phyloP scores from a whole-genome alignment of 2,113 vertebrate genomes.

The Perognathus longimembris region DNA sequence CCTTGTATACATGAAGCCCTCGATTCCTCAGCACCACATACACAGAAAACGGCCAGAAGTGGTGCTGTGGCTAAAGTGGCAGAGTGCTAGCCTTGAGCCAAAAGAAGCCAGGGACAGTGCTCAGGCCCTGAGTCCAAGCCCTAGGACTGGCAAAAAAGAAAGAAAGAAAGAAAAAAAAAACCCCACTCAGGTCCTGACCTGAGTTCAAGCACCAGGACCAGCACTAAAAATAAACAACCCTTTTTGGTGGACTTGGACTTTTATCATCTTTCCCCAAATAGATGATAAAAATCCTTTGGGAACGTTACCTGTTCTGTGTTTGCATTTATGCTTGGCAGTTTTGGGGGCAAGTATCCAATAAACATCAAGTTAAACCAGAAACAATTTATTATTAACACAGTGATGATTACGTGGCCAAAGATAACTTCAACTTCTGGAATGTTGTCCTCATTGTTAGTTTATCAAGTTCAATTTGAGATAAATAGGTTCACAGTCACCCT shows the following conservation, averaged over 20 bases:
- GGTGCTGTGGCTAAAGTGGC: too few species aligned
- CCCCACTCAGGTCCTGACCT: too few species aligned
- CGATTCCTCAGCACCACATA: too few species aligned
- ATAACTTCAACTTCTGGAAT: constrained; percentile 48
- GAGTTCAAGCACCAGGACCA: too few species aligned
- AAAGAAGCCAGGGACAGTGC: too few species aligned
- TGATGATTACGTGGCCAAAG: not conserved
- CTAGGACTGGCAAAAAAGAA: too few species aligned
- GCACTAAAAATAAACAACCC: not conserved
- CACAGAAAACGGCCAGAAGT: too few species aligned
- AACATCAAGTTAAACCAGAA: constrained; percentile 57
- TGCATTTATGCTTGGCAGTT: constrained; percentile 14
- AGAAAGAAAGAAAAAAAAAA: too few species aligned
- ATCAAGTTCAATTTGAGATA: constrained; percentile 11
- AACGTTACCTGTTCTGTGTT: not conserved
- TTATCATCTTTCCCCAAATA: constrained; percentile 35
- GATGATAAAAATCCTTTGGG: not conserved
- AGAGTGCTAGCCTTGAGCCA: too few species aligned
- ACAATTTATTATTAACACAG: not conserved
- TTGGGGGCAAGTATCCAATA: not conserved
- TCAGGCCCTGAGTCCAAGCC: too few species aligned
- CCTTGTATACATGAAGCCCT: too few species aligned
- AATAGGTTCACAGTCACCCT: not conserved
- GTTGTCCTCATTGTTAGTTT: not conserved
- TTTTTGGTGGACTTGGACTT: not conserved